Evolutionary conservation across 2,113 vertebrate species (phyloP), one percentile per base, ranked within the genome.

Genomic region (Aegithalos caudatus): DNA sequence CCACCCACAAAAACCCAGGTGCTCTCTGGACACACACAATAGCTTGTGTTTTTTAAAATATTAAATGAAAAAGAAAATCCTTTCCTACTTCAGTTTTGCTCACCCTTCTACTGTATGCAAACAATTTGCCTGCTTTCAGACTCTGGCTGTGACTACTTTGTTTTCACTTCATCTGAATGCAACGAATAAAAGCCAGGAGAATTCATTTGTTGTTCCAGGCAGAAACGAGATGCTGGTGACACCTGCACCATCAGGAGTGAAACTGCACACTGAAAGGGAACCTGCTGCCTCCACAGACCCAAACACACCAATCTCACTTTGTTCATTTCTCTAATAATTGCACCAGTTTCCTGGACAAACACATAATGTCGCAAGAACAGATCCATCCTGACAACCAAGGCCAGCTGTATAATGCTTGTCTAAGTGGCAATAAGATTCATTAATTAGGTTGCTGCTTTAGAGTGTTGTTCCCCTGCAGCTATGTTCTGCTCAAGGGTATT

Each of bases 401-500:
- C 88, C 84, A 91, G 78, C 33, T 48, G 53, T 24, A 88, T 85
- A 96, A 97, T 81, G 78, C 90, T 94, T 8, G 2, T 83, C 95
- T 94, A 94, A 91, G 87, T 95, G 81, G 92, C 90, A 84, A 81
- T 76, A 89, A 87, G 95, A 82, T 95, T 96, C 78, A 78, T 95
- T 97, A 94, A 96, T 97, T 95, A 97, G 93, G 91, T 56, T 80
- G 72, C 65, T 73, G 81, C 92, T 97, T 91, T 78, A 9, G 87
- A 81, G 50, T 79, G 86, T 77, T 84, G 91, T 70, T 92, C 71
- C 95, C 94, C 81, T 88, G 95, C 93, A 96, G 96, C 95, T 95
- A 96, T 96, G 95, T 82, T 92, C 95, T 27, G 74, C 96, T 95
- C 95, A 70, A 58, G 87, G 88, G 92, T 95, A 92, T 96, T 97